Base-by-base conservation (phyloP, 2,113 vertebrate genomes). In the Lasiurus borealis region DNA sequence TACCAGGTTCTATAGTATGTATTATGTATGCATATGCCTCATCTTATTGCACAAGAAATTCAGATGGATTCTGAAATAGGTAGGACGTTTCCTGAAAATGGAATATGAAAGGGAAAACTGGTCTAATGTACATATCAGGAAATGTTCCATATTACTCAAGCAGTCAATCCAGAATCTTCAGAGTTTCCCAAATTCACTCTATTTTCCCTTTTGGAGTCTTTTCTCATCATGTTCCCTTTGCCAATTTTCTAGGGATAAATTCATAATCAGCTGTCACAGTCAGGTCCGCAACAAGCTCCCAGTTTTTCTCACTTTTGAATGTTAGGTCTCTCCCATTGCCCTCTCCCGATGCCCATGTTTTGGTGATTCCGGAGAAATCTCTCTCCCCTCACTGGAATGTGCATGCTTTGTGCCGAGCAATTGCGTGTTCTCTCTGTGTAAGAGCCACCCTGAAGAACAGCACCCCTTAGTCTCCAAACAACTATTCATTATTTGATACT, bases 61-160 rank as follows among this genome's bases (percentile, higher is more conserved):
- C 44, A 91, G 34, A 82, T 31, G 40, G 34, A 83, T 57, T 91
- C 36, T 78, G 21, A 80, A 36, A 44, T 40, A 76, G 34, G 23
- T 75, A 15, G 34, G 5, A 64, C 2, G 14, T 75, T 92, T 82
- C 34, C 64, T 88, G 54, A 83, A 91, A 76, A 4, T 66, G 25
- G 87, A 93, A 93, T 78, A 34, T 52, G 80, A 83, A 66, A 44
- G 62, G 90, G n/a, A 68, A 88, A 92, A 52, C 36, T 54, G 13
- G 14, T 36, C 69, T 84, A 40, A 34, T 13, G 93, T 66, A 21
- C 14, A 73, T 25, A 73, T 34, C 21, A 75, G 76, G 36, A 73
- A 77, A 86, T 75, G 81, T 2, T 72, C 25, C 36, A 83, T 76
- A n/a, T 83, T 83, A 44, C 88, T 88, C 27, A 88, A 91, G 19